Conservation (phyloP, 2,797 vertebrate genomes). For the Cheirogaleus major region DNA sequence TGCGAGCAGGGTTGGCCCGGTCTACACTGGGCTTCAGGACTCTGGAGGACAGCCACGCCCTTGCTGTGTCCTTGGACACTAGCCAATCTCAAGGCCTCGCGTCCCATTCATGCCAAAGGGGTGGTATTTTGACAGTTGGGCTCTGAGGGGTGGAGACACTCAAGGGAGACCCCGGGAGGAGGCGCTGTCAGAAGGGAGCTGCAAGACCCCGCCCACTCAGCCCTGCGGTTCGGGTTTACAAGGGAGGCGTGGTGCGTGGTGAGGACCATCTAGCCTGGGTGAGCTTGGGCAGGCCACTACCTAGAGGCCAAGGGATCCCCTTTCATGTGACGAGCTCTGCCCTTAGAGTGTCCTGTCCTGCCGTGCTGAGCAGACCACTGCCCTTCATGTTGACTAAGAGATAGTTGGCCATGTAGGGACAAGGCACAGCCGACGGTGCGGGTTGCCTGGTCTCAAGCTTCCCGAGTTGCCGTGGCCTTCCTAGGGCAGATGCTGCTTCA, state of each 20-base stretch:
- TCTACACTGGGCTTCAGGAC: neutral
- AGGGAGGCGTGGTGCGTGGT: fast-evolving
- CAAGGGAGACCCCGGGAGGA: neutral
- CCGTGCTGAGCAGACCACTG: neutral
- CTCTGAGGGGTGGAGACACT: neutral
- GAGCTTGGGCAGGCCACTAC: fast-evolving
- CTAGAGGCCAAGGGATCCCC: neutral
- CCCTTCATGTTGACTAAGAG: neutral
- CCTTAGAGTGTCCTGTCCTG: neutral
- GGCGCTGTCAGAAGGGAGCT: neutral
- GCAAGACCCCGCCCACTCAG: neutral
- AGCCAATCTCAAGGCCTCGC: neutral
- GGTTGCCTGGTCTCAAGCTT: neutral
- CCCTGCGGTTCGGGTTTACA: no score
- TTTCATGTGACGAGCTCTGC: neutral
- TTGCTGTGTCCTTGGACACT: neutral
- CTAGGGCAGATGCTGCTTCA: neutral
- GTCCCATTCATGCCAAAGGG: neutral
- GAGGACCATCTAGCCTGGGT: neutral
- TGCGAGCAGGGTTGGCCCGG: neutral
- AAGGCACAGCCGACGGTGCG: fast-evolving
- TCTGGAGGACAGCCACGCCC: no score
- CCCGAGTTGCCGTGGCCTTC: neutral
- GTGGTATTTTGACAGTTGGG: neutral
- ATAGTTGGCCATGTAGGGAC: fast-evolving